Base-by-base conservation (phyloP, 1,140 invertebrate species). In the Lucilia cuprina region DNA sequence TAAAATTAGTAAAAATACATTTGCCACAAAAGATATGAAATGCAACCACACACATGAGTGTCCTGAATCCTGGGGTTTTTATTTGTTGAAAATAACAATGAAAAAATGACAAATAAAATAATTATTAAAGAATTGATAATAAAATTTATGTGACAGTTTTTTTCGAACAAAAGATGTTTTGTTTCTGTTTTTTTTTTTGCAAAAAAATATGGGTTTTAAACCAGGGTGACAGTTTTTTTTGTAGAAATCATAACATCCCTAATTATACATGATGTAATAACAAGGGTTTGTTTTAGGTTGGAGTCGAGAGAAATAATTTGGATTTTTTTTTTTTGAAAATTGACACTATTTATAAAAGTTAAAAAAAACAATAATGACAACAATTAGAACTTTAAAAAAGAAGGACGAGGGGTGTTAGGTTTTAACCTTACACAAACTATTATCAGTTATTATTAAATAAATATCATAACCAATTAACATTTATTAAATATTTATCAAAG, bases 391-490 rank as follows among this genome's bases (percentile, higher is more conserved):
- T 41, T 41, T 41, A 8, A 41, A 30, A 30, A 30, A 30, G 1
- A 30, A 30, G 25, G 25, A 8, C 41, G 7, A 41, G 41, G 41
- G 41, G 41, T 8, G 25, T 30, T 30, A 41, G 41, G 5, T 41
- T 41, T 41, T 41, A 78, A 10, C 74, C 34, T 34, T 14, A 35
- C 13, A 34, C 25, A 19, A 41, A 12, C 25, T n/a, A 41, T 77
- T 41, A 41, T 77, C 35, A 14, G 50, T 60, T 60, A 3, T 75
- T 14, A 14, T 8, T 25, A 30, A 30, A 78, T 41, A 41, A 34
- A 78, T 17, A 35, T 78, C 75, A 41, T 41, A 78, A 78, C 34
- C 75, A 78, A 78, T 78, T 78, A 78, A 78, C 34, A 78, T 41
- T 41, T 7, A 41, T 41, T 41, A 8, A 41, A 41, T 41, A 14